Conservation (phyloP, 2,797 vertebrate species). For the Gallinago nigripennis region DNA sequence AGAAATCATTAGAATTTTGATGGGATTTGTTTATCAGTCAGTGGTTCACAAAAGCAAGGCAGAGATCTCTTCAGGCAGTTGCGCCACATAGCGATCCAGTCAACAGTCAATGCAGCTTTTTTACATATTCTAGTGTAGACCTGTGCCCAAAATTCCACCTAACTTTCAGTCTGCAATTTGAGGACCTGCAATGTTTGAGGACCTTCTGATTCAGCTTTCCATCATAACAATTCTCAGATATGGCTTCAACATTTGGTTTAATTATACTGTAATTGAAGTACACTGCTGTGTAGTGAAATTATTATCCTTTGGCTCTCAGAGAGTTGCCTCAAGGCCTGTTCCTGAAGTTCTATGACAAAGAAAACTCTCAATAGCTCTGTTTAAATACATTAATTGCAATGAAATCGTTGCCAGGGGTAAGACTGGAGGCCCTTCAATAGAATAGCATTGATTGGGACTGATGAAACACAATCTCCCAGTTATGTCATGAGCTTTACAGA, state of each 20-base stretch:
- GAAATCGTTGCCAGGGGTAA: slow-evolving; percentile 39
- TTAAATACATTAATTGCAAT: slow-evolving; percentile 51
- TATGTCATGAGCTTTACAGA: not conserved
- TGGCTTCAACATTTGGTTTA: not conserved
- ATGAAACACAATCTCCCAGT: not conserved
- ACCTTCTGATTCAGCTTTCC: not conserved
- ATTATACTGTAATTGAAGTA: slow-evolving; percentile 32
- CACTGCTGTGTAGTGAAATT: not conserved
- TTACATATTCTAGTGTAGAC: not conserved
- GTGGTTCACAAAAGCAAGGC: not conserved
- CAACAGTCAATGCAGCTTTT: not conserved
- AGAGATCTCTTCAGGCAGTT: not conserved
- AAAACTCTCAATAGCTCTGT: slow-evolving; percentile 39
- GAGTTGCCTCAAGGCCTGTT: slow-evolving; percentile 19
- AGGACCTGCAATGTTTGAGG: not conserved
- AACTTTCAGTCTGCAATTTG: not conserved
- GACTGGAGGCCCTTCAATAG: slow-evolving; percentile 12
- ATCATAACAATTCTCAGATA: not conserved
- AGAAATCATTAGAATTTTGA: rapidly evolving
- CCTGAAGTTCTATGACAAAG: slow-evolving; percentile 22
- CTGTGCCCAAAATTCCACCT: not conserved
- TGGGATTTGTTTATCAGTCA: not conserved
- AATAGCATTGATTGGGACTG: slow-evolving; percentile 3
- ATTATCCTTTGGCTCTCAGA: slow-evolving; percentile 18
- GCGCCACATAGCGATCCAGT: rapidly evolving